A percentile compares a stretch with the other conserved stretches of the same genome.
These are phyloP conservation scores for Nowickia ferox DNA, from an alignment of 2,888 invertebrate species.

Conservation along the genomic window DNA sequence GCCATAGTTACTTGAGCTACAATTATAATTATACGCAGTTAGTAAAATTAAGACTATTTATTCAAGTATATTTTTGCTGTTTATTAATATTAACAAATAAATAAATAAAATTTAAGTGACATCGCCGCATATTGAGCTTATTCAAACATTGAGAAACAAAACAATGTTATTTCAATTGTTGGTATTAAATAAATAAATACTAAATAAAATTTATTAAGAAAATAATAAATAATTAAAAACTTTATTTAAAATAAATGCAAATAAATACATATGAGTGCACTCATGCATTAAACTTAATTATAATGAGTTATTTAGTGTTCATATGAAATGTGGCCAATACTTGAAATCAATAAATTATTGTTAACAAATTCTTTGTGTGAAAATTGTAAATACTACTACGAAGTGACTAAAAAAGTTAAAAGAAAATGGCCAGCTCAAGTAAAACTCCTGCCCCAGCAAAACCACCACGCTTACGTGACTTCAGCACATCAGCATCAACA, in stretches of 20 bases:
- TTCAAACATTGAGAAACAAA: neutral
- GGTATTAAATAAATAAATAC: constrained; percentile 28
- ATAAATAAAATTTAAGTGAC: too few relatives aligned
- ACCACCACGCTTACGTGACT: constrained; percentile 69
- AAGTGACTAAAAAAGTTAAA: constrained; percentile 64
- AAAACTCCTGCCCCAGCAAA: constrained; percentile 55
- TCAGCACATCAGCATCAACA: constrained; percentile 13
- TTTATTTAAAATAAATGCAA: constrained; percentile 24
- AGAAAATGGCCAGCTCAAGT: constrained; percentile 38
- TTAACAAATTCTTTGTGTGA: constrained; percentile 42
- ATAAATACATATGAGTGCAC: neutral
- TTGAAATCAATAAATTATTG: constrained; percentile 49
- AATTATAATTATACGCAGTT: too few relatives aligned
- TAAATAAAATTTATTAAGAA: neutral
- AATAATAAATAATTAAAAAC: neutral
- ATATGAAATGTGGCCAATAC: constrained; percentile 56
- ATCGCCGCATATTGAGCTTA: neutral
- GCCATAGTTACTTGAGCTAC: too few relatives aligned
- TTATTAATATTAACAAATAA: too few relatives aligned
- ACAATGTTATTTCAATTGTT: constrained; percentile 33
- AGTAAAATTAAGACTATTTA: too few relatives aligned
- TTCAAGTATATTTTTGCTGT: too few relatives aligned
- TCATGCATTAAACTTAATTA: constrained; percentile 11
- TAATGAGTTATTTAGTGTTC: constrained; percentile 49
- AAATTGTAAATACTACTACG: constrained; percentile 59